Evolutionary conservation across 2,113 vertebrate genomes (phyloP), one percentile per base, ranked within the genome.

Genomic region (Acrocephalus kingi): DNA sequence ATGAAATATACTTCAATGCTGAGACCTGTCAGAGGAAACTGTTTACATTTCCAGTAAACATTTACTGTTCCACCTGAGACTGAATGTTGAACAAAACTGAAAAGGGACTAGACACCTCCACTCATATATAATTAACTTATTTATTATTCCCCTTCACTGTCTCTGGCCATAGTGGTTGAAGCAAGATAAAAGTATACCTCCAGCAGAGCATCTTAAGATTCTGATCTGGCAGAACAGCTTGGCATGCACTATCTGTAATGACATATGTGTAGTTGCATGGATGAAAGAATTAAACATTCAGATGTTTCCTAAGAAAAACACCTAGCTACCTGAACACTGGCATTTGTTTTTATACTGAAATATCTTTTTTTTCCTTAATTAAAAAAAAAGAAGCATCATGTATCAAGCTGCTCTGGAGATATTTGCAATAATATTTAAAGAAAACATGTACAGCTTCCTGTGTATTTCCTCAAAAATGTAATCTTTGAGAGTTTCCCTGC

Each of bases 291-390:
- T 67, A 93, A 67, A 13, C 11, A 20, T 63, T 54, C 49, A 59
- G 14, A 45, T 48, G 1, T 48, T 87, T 58, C 18, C 27, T 30
- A 22, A 74, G 35, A 43, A 68, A 81, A 87, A 59, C 7, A 31
- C 9, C 17, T 76, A 39, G 10, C 21, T 90, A 20, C 20, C 48
- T 72, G 68, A 48, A 25, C 4, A 8, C 16, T 69, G 20, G 5
- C 59, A 12, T 24, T 76, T 73, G 33, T 24, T 59, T 91, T 81
- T 49, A 9, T 14, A 11, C 12, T 80, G 24, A 68, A 79, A 35
- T 35, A 28, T 24, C 5, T 2, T 33, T 8, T 1, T 25, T 25
- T 64, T n/a, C 35, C 7, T 3, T 2, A 2, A 9, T 41, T 28
- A 13, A 62, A 77, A 66, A 86, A 30, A 49, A 33, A 28, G 6